Conservation (phyloP, 1,140 invertebrate species). For the Achroia grisella region DNA sequence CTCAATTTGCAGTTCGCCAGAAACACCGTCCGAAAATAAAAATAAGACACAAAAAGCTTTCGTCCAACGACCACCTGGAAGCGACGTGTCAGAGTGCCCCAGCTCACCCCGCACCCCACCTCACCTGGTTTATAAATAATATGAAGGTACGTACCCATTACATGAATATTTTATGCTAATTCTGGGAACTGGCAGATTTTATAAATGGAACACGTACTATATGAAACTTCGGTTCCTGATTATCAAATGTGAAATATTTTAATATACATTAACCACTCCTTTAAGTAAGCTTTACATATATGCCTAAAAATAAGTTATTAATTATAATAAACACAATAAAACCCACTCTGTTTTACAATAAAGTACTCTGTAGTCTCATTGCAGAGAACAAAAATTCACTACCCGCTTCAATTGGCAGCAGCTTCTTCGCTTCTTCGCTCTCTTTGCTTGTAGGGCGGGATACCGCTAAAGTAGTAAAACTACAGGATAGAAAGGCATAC, state of each 20-base stretch:
- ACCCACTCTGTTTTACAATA: no score
- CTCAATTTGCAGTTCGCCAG: constrained; percentile 78
- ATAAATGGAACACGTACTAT: constrained; percentile 7
- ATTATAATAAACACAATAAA: background rate
- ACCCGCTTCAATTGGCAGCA: no score
- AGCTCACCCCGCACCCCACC: constrained; percentile 82
- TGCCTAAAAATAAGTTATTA: background rate
- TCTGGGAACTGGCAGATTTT: constrained; percentile 1
- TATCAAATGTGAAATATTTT: constrained; percentile 3
- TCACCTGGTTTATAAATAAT: constrained; percentile 89
- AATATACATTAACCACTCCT: background rate
- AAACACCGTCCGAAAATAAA: constrained; percentile 80
- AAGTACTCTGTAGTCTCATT: no score
- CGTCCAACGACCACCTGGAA: constrained; percentile 81
- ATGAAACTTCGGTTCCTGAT: constrained; percentile 3
- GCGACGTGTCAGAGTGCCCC: constrained; percentile 85
- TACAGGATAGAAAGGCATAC: no score
- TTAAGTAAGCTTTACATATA: background rate
- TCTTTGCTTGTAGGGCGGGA: no score
- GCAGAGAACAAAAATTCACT: no score
- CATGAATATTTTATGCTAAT: constrained; percentile 6
- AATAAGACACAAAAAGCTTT: constrained; percentile 80
- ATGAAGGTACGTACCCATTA: constrained; percentile 78
- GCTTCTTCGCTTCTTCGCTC: no score
- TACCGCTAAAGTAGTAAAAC: no score